Base-by-base conservation (phyloP, 2,797 vertebrate genomes). In the Coluber constrictor region DNA sequence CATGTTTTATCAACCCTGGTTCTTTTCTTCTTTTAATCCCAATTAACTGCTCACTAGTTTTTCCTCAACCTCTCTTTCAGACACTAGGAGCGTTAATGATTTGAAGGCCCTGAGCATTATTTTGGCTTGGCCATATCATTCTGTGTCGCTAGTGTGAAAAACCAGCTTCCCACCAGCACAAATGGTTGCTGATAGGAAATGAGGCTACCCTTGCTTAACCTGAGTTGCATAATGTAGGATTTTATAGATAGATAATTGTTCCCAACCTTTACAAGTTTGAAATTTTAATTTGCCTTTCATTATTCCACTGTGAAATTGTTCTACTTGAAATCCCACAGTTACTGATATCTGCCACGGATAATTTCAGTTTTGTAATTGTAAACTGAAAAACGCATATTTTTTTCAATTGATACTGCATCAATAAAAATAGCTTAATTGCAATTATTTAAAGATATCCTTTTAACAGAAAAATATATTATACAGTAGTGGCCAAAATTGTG, bases 341-440 rank as follows among this genome's bases (percentile, higher is more conserved):
- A 94, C 59, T 89, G 90, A 96, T 92, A 95, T 96, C 94, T 29
- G 56, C 16, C 63, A 74, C 87, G 95, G 96, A 95, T 90, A 93
- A 94, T 93, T 94, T 94, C 83, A 92, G 10, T 93, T 93, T 29
- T 93, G 94, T 92, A 91, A 86, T 57, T 89, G 61, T 94, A 96
- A 96, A 63, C 79, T 93, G 92, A 92, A 95, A 95, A 96, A 93
- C 10, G 32, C 94, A 93, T 66, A 88, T 96, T 94, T 89, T 90
- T 66, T 29, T 92, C 56, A 89, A 86, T 94, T 96, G 96, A 96
- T 93, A 92, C 55, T 95, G 61, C 91, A 93, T 93, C 92, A 92
- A 93, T 96, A 96, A 96, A 95, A 94, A 95, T 8, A 94, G 29
- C 60, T 16, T 96, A 95, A 95, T 93, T 95, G 92, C 96, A 96